Percentiles rank a stretch among this genome's conserved stretches.
These are phyloP conservation scores for Artemisiospiza belli DNA, from an alignment of 2,113 vertebrate genomes.

Conservation along the genomic window DNA sequence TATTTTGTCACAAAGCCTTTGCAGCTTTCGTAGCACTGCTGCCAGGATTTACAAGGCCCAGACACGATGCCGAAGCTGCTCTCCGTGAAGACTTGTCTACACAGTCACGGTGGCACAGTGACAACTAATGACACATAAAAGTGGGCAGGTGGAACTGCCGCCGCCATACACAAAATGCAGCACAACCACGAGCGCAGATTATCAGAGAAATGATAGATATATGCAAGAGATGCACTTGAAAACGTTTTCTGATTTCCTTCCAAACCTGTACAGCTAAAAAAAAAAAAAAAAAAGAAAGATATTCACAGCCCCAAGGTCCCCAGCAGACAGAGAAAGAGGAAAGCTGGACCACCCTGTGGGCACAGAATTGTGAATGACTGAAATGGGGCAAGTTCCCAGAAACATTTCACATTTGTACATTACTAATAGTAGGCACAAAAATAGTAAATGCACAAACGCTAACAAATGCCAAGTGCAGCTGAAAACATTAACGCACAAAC, in stretches of 20 bases:
- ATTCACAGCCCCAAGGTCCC: background rate
- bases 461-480: background rate
- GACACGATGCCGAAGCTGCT: background rate
- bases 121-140: slow-evolving; percentile 12
- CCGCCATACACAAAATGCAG: rapidly evolving
- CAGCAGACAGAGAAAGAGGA: background rate
- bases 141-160: background rate
- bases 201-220: background rate
- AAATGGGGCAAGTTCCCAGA: background rate
- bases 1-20: background rate
- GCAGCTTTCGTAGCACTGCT: rapidly evolving
- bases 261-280: background rate
- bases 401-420: background rate
- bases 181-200: background rate
- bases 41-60: slow-evolving; percentile 33
- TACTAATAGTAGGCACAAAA: background rate
- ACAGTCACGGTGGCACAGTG: background rate
- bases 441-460: background rate
- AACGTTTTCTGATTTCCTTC: background rate
- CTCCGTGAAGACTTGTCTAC: background rate
- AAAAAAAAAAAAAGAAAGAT: background rate
- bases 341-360: background rate
- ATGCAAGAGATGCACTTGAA: rapidly evolving
- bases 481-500: background rate
- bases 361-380: background rate